These are phyloP conservation scores for Strigamia maritima DNA, from an alignment of 2,888 invertebrate genomes.

Conservation along the genomic window DNA sequence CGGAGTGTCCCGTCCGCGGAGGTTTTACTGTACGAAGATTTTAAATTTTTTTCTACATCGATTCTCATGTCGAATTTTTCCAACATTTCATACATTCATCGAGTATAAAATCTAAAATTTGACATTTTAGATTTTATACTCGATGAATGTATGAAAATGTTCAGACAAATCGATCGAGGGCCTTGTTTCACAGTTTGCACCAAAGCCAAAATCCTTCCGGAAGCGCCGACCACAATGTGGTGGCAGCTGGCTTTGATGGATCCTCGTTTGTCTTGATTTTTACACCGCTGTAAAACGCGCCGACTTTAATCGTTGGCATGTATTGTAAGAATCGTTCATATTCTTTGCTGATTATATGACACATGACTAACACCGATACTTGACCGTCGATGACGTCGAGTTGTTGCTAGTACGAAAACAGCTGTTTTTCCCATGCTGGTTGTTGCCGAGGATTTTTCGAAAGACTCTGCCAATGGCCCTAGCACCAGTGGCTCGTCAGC, in stretches of 20 bases:
- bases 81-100: constrained; percentile 99
- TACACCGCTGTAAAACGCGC: constrained; percentile 98
- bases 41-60: constrained; percentile 99
- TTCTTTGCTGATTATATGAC: constrained; percentile 99
- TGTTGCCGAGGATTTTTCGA: too few species aligned
- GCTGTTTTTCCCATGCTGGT: too few species aligned
- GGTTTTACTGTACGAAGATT: too few species aligned
- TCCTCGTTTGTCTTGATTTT: constrained; percentile 96
- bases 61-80: constrained; percentile 96
- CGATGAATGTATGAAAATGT: too few species aligned
- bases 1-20: too few species aligned
- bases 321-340: constrained; percentile 99
- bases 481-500: too few species aligned
- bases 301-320: constrained; percentile 88
- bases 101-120: constrained; percentile 92
- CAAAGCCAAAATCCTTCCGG: constrained; percentile 92
- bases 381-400: constrained; percentile 93
- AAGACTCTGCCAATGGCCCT: too few species aligned
- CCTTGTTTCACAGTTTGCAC: constrained; percentile 88
- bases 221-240: constrained; percentile 98
- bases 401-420: constrained; percentile 96
- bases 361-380: constrained; percentile 92
- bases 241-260: constrained; percentile 90
- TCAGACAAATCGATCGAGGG: too few species aligned
- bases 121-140: too few species aligned